Conservation (phyloP, 2,797 vertebrate genomes). For the Epinephelus awoara region DNA sequence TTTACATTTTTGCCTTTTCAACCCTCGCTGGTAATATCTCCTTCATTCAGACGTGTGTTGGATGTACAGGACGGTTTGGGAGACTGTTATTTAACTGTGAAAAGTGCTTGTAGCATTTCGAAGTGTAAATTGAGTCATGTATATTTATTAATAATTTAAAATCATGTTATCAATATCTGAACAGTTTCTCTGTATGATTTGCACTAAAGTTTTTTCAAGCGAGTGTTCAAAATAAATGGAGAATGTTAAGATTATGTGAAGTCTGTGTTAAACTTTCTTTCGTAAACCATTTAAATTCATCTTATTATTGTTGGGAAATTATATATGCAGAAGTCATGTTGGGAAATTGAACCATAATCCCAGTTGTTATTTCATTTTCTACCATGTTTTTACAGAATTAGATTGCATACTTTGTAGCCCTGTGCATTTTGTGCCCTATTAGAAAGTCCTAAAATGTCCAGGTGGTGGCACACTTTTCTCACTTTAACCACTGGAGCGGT, state of each 20-base stretch:
- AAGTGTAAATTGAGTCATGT: conserved; percentile 78
- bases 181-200: conserved; percentile 80
- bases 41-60: conserved; percentile 46
- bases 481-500: conserved; percentile 4
- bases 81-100: conserved; percentile 81
- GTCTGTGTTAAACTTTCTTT: conserved; percentile 44
- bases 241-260: conserved; percentile 62
- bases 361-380: background rate
- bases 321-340: background rate
- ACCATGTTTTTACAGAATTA: background rate
- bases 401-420: too few species aligned
- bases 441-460: conserved; percentile 45
- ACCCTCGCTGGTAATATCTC: conserved; percentile 42
- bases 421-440: background rate
- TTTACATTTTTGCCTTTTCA: conserved; percentile 56
- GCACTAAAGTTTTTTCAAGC: conserved; percentile 78
- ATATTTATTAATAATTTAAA: conserved; percentile 86
- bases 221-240: conserved; percentile 79
- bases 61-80: conserved; percentile 63
- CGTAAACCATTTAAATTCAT: conserved; percentile 1
- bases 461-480: conserved; percentile 66
- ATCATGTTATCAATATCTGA: conserved; percentile 68
- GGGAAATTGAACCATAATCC: background rate
- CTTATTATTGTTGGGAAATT: background rate
- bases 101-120: conserved; percentile 82